Evolutionary conservation across 2,888 invertebrate species (phyloP), one percentile per base, ranked within the genome.

Genomic region (Macrophya annulata): DNA sequence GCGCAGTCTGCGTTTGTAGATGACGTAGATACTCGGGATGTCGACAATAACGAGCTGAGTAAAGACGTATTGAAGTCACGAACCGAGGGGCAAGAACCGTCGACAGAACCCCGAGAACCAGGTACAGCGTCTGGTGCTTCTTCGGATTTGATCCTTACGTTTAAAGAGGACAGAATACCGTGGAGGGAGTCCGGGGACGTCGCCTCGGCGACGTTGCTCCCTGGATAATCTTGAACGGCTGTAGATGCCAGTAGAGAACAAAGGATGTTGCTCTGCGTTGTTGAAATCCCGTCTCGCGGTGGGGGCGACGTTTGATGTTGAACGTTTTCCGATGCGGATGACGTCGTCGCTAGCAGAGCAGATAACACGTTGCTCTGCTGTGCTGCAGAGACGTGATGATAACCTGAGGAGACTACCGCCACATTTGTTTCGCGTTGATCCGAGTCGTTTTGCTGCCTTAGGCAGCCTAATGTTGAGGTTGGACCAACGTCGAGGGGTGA

Each of bases 91-190:
- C 87, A 83, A 48, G 83, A 48, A 21, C 71, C 83, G 59, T 88
- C 87, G 17, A 84, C 31, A 59, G 89, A 84, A 21, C 31, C 45
- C 4, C 81, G 59, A 62, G 59, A 25, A 25, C 81, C 81, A 37
- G 71, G 65, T 3, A 12, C 65, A 25, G 31, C 15, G 37, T 83
- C 83, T 31, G 83, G 83, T 1, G 88, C 84, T 17, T 90, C 90
- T 86, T 93, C 92, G 74, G 91, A 90, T 72, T 92, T 92, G 85
- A 91, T 90, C 85, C 90, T 86, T 0, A 89, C 89, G 87, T 90
- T 90, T 17, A 90, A 86, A 4, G 91, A 89, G 31, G 92, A 90
- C 2, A 91, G 85, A 15, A 92, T 89, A 74, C 90, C 90, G 88
- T 91, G 92, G 6, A 93, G 85, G 8, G 91, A 90, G 79, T 92